Percentiles rank a stretch among this genome's conserved stretches.
phyloP scores from a whole-genome alignment of 2,888 invertebrate species.

The Pandemis corylana region DNA sequence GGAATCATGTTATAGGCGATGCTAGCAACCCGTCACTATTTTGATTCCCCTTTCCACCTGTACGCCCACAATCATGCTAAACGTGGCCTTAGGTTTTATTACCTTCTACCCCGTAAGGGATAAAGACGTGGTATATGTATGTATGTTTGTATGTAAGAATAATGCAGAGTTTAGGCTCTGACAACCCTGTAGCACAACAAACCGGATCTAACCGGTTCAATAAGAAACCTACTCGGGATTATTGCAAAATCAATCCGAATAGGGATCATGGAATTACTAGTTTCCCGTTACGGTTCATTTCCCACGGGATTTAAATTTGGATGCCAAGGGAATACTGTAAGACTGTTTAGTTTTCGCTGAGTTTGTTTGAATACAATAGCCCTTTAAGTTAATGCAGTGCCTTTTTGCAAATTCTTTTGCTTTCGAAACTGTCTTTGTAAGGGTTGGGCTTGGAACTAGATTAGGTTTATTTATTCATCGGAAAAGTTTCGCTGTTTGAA shows the following conservation, averaged over 20 bases:
- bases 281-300: constrained; percentile 34
- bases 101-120: no score
- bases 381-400: constrained; percentile 4
- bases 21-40: no score
- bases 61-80: no score
- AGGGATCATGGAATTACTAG: constrained; percentile 33
- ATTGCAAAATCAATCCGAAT: constrained; percentile 38
- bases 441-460: not conserved
- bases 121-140: no score
- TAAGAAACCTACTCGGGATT: constrained; percentile 29
- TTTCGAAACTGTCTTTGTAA: not conserved
- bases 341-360: constrained; percentile 33
- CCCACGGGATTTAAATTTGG: constrained; percentile 38
- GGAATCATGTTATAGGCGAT: no score
- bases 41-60: no score
- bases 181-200: not conserved
- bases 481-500: not conserved
- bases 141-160: no score
- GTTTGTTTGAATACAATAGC: constrained; percentile 12
- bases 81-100: no score
- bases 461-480: not conserved
- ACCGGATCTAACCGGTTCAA: constrained; percentile 1
- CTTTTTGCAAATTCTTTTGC: not conserved
- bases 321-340: constrained; percentile 15
- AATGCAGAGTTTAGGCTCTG: no score